These are phyloP conservation scores for Morone saxatilis DNA, from an alignment of 2,113 vertebrate genomes.

Conservation along the genomic window DNA sequence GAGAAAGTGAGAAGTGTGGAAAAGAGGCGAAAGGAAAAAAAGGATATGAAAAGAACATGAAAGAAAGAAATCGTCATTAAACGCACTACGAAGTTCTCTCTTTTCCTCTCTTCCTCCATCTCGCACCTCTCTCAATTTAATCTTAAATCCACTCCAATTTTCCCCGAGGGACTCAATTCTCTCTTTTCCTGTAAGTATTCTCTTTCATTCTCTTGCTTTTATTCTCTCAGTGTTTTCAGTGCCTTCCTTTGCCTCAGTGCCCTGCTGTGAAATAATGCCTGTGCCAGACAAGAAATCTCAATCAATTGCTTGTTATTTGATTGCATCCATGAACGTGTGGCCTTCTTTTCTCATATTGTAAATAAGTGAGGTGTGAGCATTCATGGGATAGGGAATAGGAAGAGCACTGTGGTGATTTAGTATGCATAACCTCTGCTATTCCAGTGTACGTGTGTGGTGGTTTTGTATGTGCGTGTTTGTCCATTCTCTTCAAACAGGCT, in stretches of 20 bases:
- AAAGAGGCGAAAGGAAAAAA: constrained; percentile 27
- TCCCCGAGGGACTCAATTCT: constrained; percentile 70
- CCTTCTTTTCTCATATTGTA: constrained; percentile 52
- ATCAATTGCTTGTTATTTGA: constrained; percentile 63
- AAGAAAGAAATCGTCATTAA: constrained; percentile 78
- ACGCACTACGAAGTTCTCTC: constrained; percentile 73
- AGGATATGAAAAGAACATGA: constrained; percentile 77
- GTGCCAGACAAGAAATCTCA: constrained; percentile 59
- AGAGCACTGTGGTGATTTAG: constrained; percentile 42
- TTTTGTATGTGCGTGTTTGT: constrained; percentile 53
- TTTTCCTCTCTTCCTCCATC: constrained; percentile 71
- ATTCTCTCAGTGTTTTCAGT: constrained; percentile 65
- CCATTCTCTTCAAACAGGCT: constrained; percentile 53
- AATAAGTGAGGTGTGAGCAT: constrained; percentile 59
- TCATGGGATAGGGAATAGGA: constrained; percentile 48
- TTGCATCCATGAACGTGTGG: constrained; percentile 46
- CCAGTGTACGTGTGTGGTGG: constrained; percentile 19
- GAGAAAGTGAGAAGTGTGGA: constrained; percentile 50
- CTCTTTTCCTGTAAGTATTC: constrained; percentile 83
- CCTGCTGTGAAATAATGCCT: constrained; percentile 46
- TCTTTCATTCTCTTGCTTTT: constrained; percentile 73
- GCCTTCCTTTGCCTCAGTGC: constrained; percentile 43
- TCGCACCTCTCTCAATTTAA: constrained; percentile 79
- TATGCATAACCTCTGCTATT: constrained; percentile 67
- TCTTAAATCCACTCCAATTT: constrained; percentile 78